phyloP scores from a whole-genome alignment of 2,113 vertebrate species.

The Mesitornis unicolor region DNA sequence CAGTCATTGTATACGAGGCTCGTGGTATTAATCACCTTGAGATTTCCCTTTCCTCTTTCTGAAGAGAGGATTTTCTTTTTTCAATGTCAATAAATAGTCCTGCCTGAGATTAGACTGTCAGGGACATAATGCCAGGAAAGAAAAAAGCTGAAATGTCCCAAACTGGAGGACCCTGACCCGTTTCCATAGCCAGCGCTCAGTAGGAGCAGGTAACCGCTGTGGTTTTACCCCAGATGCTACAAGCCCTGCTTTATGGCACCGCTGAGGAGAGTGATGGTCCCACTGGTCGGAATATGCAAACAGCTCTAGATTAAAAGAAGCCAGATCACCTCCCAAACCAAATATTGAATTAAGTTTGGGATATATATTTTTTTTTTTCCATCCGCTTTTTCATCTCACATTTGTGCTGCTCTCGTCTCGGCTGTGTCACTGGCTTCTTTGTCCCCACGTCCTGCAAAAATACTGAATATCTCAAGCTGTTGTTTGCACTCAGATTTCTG shows the following conservation, averaged over 20 bases:
- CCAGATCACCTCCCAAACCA: slow-evolving; percentile 53
- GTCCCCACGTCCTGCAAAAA: neutral
- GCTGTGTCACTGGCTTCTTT: slow-evolving; percentile 43
- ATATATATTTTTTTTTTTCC: neutral
- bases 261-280: slow-evolving; percentile 17
- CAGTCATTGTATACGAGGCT: neutral
- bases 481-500: neutral
- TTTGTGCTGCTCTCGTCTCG: neutral
- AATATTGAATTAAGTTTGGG: slow-evolving; percentile 35
- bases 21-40: neutral
- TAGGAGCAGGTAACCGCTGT: neutral
- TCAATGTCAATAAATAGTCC: slow-evolving; percentile 4
- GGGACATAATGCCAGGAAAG: neutral
- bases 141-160: neutral
- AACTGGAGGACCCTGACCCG: neutral
- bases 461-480: neutral
- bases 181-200: neutral
- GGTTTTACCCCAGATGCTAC: neutral
- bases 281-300: slow-evolving; percentile 16
- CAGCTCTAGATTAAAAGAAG: slow-evolving; percentile 24
- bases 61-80: neutral
- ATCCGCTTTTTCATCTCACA: slow-evolving; percentile 4
- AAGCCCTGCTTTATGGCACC: slow-evolving; percentile 6
- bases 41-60: slow-evolving; percentile 8
- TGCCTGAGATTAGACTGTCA: neutral